These are phyloP conservation scores for Pluvialis apricaria DNA, from an alignment of 2,113 vertebrate genomes.

Conservation along the genomic window DNA sequence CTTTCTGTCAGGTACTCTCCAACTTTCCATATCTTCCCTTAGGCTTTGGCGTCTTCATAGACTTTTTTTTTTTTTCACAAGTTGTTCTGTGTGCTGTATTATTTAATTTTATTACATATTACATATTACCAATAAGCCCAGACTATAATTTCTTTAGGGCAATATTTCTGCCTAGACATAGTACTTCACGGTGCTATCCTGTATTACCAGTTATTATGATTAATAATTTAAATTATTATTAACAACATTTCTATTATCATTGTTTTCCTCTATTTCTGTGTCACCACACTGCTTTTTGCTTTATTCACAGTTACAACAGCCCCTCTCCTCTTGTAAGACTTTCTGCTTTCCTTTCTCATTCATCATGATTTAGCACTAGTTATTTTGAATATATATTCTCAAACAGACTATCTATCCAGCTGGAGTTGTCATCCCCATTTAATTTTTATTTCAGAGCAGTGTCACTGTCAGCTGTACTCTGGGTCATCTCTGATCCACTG, in stretches of 20 bases:
- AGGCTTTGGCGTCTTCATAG: neutral
- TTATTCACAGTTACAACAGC: neutral
- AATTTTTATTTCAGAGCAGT: neutral
- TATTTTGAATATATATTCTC: neutral
- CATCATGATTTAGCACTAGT: neutral
- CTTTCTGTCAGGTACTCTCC: neutral
- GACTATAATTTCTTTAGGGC: neutral
- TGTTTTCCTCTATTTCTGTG: neutral
- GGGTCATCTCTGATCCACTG: neutral
- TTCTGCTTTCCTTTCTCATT: neutral
- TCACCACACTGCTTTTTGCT: neutral
- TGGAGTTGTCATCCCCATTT: neutral
- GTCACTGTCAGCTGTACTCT: neutral
- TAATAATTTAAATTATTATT: neutral
- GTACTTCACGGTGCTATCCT: neutral
- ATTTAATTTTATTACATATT: neutral
- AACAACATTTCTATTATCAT: neutral
- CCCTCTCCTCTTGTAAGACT: neutral
- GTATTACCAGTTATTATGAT: neutral
- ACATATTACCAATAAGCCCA: neutral
- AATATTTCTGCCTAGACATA: neutral
- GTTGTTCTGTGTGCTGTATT: neutral
- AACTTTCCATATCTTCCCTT: neutral
- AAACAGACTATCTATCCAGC: neutral
- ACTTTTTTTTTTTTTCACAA: neutral